Evolutionary conservation across 2,888 invertebrate genomes (phyloP).

Genomic region (Polyploca ridens): DNA sequence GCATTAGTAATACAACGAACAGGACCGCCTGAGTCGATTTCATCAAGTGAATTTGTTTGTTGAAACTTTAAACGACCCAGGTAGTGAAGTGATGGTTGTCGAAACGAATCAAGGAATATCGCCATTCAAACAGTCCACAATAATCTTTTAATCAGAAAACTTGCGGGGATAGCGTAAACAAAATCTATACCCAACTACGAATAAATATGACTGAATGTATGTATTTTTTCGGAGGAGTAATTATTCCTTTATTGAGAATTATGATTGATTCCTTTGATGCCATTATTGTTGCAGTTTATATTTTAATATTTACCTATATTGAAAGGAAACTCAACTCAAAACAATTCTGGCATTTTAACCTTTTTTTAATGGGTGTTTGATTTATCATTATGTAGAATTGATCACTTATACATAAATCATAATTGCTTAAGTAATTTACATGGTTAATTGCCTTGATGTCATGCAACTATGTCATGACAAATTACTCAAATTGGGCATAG

Average conservation of each 20-base stretch:
- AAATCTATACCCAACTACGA: too few relatives aligned
- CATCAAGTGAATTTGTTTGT: too few relatives aligned
- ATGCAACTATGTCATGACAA: neutral
- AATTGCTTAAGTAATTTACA: neutral
- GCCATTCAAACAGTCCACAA: too few relatives aligned
- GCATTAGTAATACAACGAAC: conserved; percentile 29
- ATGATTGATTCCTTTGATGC: too few relatives aligned
- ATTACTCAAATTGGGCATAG: neutral
- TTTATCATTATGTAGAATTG: neutral
- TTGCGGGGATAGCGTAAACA: too few relatives aligned
- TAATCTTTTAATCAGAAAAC: neutral
- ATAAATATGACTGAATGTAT: too few relatives aligned
- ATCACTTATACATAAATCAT: neutral
- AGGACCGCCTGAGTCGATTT: conserved; percentile 35
- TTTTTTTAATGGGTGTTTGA: neutral
- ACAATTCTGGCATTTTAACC: neutral
- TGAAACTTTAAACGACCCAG: conserved; percentile 36
- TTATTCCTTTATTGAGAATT: too few relatives aligned
- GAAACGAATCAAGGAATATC: too few relatives aligned
- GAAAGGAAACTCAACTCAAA: neutral
- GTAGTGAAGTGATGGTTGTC: too few relatives aligned
- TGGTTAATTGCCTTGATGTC: neutral
- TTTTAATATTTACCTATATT: too few relatives aligned
- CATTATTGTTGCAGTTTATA: too few relatives aligned
- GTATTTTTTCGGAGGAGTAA: too few relatives aligned